Conservation (phyloP, 2,797 vertebrate genomes). For the Steatocranus sp. region DNA sequence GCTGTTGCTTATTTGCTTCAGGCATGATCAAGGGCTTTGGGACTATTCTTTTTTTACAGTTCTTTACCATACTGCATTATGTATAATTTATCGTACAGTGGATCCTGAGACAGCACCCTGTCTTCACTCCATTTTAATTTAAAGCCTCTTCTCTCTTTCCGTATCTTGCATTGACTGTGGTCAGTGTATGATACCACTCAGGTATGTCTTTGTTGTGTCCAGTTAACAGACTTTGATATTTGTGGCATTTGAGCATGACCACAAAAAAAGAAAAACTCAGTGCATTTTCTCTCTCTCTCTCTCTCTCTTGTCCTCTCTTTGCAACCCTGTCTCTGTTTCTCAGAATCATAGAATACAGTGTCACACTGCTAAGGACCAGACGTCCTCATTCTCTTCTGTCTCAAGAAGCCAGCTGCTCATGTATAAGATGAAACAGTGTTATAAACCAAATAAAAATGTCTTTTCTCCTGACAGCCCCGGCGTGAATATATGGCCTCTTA, state of each 20-base stretch:
- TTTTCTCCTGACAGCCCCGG: constrained; percentile 71
- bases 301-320: neutral
- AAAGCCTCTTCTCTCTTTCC: constrained; percentile 31
- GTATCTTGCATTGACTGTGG: constrained; percentile 44
- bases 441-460: constrained; percentile 80
- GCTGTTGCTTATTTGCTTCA: constrained; percentile 66
- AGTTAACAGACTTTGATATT: constrained; percentile 56
- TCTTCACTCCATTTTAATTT: constrained; percentile 55
- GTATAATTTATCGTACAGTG: constrained; percentile 74
- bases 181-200: constrained; percentile 15
- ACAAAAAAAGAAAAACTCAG: neutral
- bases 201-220: constrained; percentile 59
- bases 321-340: neutral
- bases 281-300: neutral
- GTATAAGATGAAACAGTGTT: constrained; percentile 74
- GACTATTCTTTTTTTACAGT: constrained; percentile 38
- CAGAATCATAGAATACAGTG: constrained; percentile 24
- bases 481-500: constrained; percentile 73
- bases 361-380: constrained; percentile 46
- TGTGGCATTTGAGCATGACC: constrained; percentile 16
- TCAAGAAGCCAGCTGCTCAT: constrained; percentile 60
- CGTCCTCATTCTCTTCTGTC: constrained; percentile 42
- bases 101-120: constrained; percentile 39
- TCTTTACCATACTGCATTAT: constrained; percentile 62
- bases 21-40: constrained; percentile 60